phyloP scores from a whole-genome alignment of 2,797 vertebrate genomes.

The Karalla daura region DNA sequence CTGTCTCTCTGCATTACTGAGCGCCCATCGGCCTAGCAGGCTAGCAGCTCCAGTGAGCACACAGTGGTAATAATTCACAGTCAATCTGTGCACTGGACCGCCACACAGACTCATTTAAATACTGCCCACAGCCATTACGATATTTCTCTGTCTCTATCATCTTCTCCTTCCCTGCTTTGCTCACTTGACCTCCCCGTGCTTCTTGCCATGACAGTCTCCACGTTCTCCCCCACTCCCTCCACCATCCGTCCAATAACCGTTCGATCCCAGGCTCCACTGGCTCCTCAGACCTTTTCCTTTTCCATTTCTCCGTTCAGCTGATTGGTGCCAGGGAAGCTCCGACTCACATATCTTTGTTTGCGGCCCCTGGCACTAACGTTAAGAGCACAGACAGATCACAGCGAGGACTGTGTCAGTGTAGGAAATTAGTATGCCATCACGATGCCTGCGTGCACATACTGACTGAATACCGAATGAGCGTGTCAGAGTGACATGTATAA shows the following conservation, averaged over 20 bases:
- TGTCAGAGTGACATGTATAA: slow-evolving; percentile 44
- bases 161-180: slow-evolving; percentile 27
- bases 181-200: slow-evolving; percentile 53
- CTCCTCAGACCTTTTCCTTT: background rate
- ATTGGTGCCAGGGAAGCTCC: slow-evolving; percentile 34
- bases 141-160: slow-evolving; percentile 55
- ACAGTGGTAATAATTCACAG: slow-evolving; percentile 73
- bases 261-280: background rate
- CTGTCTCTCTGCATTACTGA: slow-evolving; percentile 51
- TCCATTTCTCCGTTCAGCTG: slow-evolving; percentile 14
- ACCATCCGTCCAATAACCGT: slow-evolving; percentile 6
- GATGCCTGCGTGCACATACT: slow-evolving; percentile 29
- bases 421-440: slow-evolving; percentile 49
- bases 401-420: slow-evolving; percentile 35
- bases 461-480: slow-evolving; percentile 43
- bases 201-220: slow-evolving; percentile 4
- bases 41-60: slow-evolving; percentile 62
- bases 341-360: slow-evolving; percentile 61
- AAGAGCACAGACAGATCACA: slow-evolving; percentile 36
- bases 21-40: slow-evolving; percentile 46
- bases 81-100: slow-evolving; percentile 67
- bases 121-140: slow-evolving; percentile 70
- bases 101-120: slow-evolving; percentile 75
- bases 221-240: slow-evolving; percentile 7
- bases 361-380: slow-evolving; percentile 41